Conservation (phyloP, 1,140 invertebrate species). For the Oryzaephilus surinamensis region DNA sequence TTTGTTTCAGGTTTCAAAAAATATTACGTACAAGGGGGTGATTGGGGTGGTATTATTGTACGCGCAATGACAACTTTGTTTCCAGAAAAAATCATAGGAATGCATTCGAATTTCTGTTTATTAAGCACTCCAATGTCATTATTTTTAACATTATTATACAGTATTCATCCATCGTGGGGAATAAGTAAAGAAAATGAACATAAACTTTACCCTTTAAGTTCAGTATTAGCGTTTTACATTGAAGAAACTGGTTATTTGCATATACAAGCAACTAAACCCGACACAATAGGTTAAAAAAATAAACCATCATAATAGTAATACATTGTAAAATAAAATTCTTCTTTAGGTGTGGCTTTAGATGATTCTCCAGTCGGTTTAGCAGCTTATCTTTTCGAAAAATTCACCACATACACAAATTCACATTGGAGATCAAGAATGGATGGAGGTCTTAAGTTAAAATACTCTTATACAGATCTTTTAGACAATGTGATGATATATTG, state of each 20-base stretch:
- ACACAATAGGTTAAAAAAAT: conserved; percentile 79
- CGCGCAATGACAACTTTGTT: conserved; percentile 51
- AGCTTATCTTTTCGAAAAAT: conserved; percentile 77
- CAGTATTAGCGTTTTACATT: conserved; percentile 40
- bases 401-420: conserved; percentile 59
- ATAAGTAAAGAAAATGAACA: conserved; percentile 43
- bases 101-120: conserved; percentile 56
- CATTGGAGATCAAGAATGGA: conserved; percentile 74
- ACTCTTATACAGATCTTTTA: conserved; percentile 56
- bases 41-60: conserved; percentile 71
- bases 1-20: conserved; percentile 63
- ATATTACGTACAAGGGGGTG: conserved; percentile 78
- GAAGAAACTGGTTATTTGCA: conserved; percentile 72
- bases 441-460: conserved; percentile 72
- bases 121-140: conserved; percentile 30
- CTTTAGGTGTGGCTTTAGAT: conserved; percentile 29
- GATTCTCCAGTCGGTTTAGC: conserved; percentile 64
- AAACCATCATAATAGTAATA: conserved; percentile 33
- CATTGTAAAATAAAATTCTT: neutral
- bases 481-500: conserved; percentile 74
- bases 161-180: conserved; percentile 45
- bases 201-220: conserved; percentile 50
- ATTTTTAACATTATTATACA: conserved; percentile 44
- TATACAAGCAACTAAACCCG: conserved; percentile 75
- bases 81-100: conserved; percentile 56